These are phyloP conservation scores for Chymomyza procnemis DNA, from an alignment of 2,888 invertebrate species.

Conservation along the genomic window DNA sequence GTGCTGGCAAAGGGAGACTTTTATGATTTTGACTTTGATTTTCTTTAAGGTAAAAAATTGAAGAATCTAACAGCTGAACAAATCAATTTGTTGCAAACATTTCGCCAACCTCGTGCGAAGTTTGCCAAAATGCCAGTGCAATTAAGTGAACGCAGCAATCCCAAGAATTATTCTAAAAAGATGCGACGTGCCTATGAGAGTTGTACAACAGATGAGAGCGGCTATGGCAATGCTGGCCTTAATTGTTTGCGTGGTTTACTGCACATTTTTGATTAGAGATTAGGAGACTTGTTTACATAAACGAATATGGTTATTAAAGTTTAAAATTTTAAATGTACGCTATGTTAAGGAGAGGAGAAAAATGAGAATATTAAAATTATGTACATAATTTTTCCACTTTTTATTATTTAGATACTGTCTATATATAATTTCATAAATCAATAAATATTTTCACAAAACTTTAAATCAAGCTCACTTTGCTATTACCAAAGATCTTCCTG, in stretches of 20 bases:
- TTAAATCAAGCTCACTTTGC: too few relatives aligned
- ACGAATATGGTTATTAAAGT: slow-evolving; percentile 52
- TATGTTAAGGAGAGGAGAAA: too few relatives aligned
- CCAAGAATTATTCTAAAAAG: slow-evolving; percentile 78
- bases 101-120: slow-evolving; percentile 76
- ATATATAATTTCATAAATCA: too few relatives aligned
- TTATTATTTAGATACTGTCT: too few relatives aligned
- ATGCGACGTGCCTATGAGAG: slow-evolving; percentile 76
- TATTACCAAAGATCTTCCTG: too few relatives aligned
- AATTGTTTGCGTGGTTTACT: slow-evolving; percentile 78
- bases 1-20: too few relatives aligned
- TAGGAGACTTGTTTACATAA: slow-evolving; percentile 65
- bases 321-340: too few relatives aligned
- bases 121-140: slow-evolving; percentile 78
- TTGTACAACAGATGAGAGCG: slow-evolving; percentile 71
- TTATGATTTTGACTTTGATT: not conserved
- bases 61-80: slow-evolving; percentile 77
- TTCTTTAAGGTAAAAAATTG: slow-evolving; percentile 69
- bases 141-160: slow-evolving; percentile 77
- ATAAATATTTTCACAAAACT: too few relatives aligned
- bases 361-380: too few relatives aligned
- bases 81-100: slow-evolving; percentile 74
- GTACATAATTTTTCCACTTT: too few relatives aligned
- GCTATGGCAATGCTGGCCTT: slow-evolving; percentile 76
- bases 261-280: slow-evolving; percentile 78